phyloP scores from a whole-genome alignment of 2,888 invertebrate species.

The Dicyrtomina minuta region DNA sequence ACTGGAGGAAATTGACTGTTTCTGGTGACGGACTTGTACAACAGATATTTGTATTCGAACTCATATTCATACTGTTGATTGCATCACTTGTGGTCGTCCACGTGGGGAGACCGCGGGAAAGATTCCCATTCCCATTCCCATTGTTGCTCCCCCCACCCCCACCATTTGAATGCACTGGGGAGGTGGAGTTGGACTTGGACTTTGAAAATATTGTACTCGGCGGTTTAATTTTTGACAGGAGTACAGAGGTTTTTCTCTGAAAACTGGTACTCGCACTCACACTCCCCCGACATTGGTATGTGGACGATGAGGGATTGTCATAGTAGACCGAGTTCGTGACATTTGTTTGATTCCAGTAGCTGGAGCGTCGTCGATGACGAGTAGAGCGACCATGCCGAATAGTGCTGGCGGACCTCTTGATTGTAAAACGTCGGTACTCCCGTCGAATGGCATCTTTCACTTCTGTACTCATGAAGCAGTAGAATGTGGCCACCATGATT shows the following conservation, averaged over 20 bases:
- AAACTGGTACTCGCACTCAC: no score
- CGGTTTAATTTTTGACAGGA: constrained; percentile 18
- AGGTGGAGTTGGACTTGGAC: background rate
- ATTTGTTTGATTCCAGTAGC: constrained; percentile 17
- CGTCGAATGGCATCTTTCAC: constrained; percentile 49
- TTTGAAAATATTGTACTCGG: background rate
- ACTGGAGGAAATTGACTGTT: constrained; percentile 8
- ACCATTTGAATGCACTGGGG: background rate
- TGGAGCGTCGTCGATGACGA: constrained; percentile 12
- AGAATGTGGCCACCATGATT: constrained; percentile 46
- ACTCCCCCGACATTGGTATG: background rate
- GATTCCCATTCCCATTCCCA: no score
- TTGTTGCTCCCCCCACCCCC: background rate
- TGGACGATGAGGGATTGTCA: constrained; percentile 19
- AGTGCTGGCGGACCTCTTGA: constrained; percentile 39
- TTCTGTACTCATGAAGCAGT: constrained; percentile 50
- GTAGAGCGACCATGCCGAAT: background rate
- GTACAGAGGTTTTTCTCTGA: constrained; percentile 10
- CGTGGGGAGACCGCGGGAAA: no score
- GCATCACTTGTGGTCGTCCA: constrained; percentile 8
- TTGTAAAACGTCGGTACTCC: constrained; percentile 46
- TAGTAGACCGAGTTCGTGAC: constrained; percentile 18
- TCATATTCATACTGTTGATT: background rate
- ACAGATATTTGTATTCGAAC: background rate
- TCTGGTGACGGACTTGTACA: constrained; percentile 12